phyloP scores from a whole-genome alignment of 2,888 invertebrate species.

The Oscheius onirici region DNA sequence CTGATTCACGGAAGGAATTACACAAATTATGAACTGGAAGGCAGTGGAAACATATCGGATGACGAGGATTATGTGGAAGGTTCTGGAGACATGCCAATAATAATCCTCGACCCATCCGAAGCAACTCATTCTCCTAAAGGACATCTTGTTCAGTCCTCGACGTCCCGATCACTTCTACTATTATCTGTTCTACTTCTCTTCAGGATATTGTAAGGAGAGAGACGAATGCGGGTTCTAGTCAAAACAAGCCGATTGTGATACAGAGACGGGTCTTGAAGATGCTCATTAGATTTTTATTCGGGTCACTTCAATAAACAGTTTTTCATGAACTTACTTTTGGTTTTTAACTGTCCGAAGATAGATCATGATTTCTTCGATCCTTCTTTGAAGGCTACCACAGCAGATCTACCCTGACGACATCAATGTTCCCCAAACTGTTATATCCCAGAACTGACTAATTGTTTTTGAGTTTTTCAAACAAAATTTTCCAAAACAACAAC shows the following conservation, averaged over 20 bases:
- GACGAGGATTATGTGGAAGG: conserved; percentile 33
- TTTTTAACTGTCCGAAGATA: too few relatives aligned
- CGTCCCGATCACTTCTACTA: neutral
- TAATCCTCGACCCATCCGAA: conserved; percentile 15
- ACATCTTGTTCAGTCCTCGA: neutral
- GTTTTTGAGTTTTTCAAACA: too few relatives aligned
- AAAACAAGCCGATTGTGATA: conserved; percentile 9
- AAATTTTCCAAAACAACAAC: too few relatives aligned
- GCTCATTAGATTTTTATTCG: conserved; percentile 24
- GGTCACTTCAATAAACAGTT: neutral
- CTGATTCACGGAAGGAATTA: conserved; percentile 19
- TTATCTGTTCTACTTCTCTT: neutral
- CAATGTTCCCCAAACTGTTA: too few relatives aligned
- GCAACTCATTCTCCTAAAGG: neutral
- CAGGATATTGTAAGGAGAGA: neutral
- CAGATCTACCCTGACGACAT: too few relatives aligned
- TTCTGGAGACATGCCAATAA: conserved; percentile 20
- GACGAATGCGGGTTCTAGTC: neutral
- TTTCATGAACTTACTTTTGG: too few relatives aligned
- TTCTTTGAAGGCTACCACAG: too few relatives aligned
- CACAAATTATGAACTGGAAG: conserved; percentile 28
- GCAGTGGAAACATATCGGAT: conserved; percentile 10
- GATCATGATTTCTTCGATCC: too few relatives aligned
- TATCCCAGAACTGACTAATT: too few relatives aligned
- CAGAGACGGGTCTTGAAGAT: conserved; percentile 18